Conservation (phyloP, 2,113 vertebrate genomes). For the Amblyornis subalaris region DNA sequence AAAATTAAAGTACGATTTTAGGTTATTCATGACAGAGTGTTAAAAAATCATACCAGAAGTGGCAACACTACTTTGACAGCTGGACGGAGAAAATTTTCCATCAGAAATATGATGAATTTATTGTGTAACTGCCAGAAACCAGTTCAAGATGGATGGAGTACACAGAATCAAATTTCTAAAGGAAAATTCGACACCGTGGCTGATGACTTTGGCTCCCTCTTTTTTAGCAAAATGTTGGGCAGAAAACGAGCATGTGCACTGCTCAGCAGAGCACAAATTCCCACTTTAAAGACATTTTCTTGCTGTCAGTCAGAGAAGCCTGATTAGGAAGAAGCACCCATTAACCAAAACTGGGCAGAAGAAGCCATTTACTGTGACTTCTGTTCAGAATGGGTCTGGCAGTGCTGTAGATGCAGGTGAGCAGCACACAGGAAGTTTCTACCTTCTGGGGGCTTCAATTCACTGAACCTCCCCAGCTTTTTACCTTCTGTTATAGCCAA, state of each 20-base stretch:
- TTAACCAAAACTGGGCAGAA: not conserved
- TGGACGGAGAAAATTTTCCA: not conserved
- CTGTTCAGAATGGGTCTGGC: not conserved
- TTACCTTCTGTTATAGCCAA: not conserved
- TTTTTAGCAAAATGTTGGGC: not conserved
- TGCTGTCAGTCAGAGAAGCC: not conserved
- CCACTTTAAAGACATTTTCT: not conserved
- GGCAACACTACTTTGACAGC: not conserved
- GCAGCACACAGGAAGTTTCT: not conserved
- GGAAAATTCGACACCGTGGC: not conserved
- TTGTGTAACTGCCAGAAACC: not conserved
- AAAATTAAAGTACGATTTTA: conserved; percentile 15
- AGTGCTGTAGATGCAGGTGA: not conserved
- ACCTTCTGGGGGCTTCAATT: not conserved
- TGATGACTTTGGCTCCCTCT: not conserved
- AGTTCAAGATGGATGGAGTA: not conserved
- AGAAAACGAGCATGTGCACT: not conserved
- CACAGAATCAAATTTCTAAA: not conserved
- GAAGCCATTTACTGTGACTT: not conserved
- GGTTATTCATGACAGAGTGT: conserved; percentile 15
- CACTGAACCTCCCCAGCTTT: not conserved
- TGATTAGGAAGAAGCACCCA: not conserved
- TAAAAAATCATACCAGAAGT: not conserved
- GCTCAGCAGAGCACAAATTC: not conserved
- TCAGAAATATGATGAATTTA: not conserved